Conservation (phyloP, 2,888 invertebrate genomes). For the Amblyjoppa fuscipennis region DNA sequence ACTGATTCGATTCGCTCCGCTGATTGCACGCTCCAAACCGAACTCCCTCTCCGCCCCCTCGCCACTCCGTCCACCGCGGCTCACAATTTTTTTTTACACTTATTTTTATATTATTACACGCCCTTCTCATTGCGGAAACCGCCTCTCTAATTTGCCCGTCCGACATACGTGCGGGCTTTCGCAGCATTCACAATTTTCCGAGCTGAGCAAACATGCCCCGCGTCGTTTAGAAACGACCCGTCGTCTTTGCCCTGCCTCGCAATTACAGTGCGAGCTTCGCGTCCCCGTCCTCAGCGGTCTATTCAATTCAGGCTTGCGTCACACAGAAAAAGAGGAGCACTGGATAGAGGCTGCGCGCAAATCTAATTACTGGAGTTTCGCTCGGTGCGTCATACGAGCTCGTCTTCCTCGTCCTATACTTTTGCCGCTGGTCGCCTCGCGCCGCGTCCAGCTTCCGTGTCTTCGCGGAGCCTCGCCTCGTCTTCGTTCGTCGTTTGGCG, state of each 20-base stretch:
- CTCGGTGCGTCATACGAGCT: constrained; percentile 18
- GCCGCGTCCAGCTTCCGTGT: neutral
- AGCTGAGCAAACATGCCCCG: neutral
- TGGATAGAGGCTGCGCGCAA: neutral
- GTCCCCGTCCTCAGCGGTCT: neutral
- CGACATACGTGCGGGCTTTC: neutral
- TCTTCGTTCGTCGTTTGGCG: too few species aligned
- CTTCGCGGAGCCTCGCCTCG: too few species aligned
- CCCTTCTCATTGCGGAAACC: constrained; percentile 1
- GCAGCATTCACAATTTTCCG: neutral
- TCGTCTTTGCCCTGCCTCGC: constrained; percentile 2
- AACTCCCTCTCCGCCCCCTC: constrained; percentile 13
- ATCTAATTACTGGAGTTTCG: constrained; percentile 40
- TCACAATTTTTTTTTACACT: neutral
- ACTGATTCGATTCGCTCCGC: constrained; percentile 1
- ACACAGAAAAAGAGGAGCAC: neutral
- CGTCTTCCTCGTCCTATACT: neutral
- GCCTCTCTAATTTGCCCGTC: constrained; percentile 22
- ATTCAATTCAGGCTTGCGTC: constrained; percentile 40
- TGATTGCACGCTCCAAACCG: constrained; percentile 36
- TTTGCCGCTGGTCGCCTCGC: neutral
- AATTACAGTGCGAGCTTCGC: neutral
- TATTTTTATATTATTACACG: neutral
- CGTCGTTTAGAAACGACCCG: neutral
- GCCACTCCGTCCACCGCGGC: neutral